phyloP scores from a whole-genome alignment of 2,888 invertebrate genomes.

The Ophion ventricosus region DNA sequence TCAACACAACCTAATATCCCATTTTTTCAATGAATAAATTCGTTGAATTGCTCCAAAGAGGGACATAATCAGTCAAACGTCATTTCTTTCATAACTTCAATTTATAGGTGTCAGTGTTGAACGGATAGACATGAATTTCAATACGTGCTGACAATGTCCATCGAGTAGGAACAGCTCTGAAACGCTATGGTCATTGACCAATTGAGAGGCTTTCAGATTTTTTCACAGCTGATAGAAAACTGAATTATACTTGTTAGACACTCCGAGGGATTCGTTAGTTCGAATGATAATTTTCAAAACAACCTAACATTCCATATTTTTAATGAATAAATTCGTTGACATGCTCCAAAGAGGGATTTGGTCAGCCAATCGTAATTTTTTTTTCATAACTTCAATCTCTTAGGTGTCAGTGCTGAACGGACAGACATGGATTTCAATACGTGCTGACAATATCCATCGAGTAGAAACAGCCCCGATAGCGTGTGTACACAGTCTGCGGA shows the following conservation, averaged over 20 bases:
- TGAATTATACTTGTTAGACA: no score
- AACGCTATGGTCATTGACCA: not conserved
- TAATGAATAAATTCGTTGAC: no score
- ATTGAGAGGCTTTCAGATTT: not conserved
- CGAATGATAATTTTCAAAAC: not conserved
- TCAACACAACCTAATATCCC: not conserved
- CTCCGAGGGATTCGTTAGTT: no score
- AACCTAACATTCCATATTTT: not conserved
- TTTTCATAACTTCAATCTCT: not conserved
- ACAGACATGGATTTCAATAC: slow-evolving; percentile 11
- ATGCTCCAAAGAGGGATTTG: not conserved
- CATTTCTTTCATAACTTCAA: not conserved
- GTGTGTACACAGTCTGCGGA: not conserved
- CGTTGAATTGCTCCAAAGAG: not conserved
- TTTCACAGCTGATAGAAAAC: no score
- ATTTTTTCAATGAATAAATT: no score
- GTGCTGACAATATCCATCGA: slow-evolving; percentile 3
- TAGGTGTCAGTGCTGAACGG: not conserved
- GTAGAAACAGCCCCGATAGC: not conserved
- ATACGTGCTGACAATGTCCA: slow-evolving; percentile 1
- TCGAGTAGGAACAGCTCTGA: not conserved
- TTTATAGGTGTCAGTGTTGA: not conserved
- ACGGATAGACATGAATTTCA: slow-evolving; percentile 9
- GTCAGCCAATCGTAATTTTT: not conserved
- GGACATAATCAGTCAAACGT: not conserved